A percentile compares a stretch with the other conserved stretches of the same genome.
These are phyloP conservation scores for Elephantulus edwardii DNA, from an alignment of 2,113 vertebrate species.

Conservation along the genomic window DNA sequence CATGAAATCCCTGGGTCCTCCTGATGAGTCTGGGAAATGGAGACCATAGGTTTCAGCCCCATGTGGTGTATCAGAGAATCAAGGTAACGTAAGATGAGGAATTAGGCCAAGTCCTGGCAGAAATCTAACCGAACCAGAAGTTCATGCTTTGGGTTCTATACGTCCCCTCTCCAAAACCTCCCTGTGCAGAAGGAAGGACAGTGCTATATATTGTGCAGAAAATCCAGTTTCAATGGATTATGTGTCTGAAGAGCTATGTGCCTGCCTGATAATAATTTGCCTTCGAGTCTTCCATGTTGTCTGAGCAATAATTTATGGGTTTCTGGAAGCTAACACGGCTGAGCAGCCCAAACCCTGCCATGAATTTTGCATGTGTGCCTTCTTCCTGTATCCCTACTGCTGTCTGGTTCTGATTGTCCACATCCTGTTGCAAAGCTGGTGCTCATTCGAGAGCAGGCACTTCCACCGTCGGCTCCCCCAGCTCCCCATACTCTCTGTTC, in stretches of 20 bases:
- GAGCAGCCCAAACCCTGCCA: conserved; percentile 44
- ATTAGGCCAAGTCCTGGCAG: background rate
- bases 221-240: conserved; percentile 58
- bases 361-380: conserved; percentile 52
- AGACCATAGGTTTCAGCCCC: background rate
- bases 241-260: conserved; percentile 34
- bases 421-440: conserved; percentile 46
- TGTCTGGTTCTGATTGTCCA: conserved; percentile 72
- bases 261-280: conserved; percentile 60
- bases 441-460: conserved; percentile 33
- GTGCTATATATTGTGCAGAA: conserved; percentile 7
- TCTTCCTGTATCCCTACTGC: conserved; percentile 43
- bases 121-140: conserved; percentile 1
- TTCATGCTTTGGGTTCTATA: background rate
- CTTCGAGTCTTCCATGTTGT: conserved; percentile 42
- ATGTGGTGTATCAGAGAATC: background rate
- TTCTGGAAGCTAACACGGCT: conserved; percentile 54
- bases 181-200: background rate
- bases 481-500: background rate
- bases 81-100: background rate
- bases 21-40: background rate
- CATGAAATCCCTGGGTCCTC: background rate
- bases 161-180: background rate
- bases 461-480: background rate
- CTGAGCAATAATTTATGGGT: conserved; percentile 29